Conservation (phyloP, 1,140 invertebrate genomes). For the Hermetia illucens region DNA sequence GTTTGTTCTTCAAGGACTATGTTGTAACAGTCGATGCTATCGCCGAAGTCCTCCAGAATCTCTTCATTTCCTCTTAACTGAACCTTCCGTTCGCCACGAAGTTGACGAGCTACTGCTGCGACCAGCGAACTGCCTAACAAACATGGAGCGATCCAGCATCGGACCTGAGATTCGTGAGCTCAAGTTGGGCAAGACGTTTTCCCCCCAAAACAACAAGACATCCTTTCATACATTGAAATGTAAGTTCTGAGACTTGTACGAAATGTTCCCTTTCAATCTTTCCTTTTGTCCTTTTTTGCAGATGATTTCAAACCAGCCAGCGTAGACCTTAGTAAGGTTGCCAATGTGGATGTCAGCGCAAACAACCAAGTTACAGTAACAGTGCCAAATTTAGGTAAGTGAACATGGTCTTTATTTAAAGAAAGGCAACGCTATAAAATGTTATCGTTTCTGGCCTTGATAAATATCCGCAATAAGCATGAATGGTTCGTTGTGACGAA, state of each 20-base stretch:
- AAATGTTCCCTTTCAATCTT: background rate
- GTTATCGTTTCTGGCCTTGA: no score
- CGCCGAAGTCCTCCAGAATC: no score
- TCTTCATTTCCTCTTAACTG: no score
- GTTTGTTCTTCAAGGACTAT: no score
- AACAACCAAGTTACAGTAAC: conserved; percentile 85
- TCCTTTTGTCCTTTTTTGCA: conserved; percentile 32
- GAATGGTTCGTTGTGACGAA: no score
- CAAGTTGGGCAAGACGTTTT: conserved; percentile 70
- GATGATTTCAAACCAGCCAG: conserved; percentile 97
- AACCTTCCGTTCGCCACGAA: no score
- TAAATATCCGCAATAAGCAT: no score
- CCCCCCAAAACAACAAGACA: conserved; percentile 35
- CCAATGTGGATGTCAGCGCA: conserved; percentile 71
- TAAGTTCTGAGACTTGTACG: conserved; percentile 38
- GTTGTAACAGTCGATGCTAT: no score
- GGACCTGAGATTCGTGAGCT: conserved; percentile 60
- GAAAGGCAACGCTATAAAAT: no score
- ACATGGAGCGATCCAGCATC: conserved; percentile 48
- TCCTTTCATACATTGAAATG: conserved; percentile 79
- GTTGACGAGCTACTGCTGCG: no score
- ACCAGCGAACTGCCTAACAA: no score
- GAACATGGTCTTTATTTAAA: background rate
- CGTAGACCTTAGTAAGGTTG: conserved; percentile 81
- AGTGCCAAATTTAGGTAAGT: conserved; percentile 71